Percentiles rank a stretch among this genome's conserved stretches.
Conservation (phyloP, 1,140 invertebrate species). For the Aphaenogaster floridana region DNA sequence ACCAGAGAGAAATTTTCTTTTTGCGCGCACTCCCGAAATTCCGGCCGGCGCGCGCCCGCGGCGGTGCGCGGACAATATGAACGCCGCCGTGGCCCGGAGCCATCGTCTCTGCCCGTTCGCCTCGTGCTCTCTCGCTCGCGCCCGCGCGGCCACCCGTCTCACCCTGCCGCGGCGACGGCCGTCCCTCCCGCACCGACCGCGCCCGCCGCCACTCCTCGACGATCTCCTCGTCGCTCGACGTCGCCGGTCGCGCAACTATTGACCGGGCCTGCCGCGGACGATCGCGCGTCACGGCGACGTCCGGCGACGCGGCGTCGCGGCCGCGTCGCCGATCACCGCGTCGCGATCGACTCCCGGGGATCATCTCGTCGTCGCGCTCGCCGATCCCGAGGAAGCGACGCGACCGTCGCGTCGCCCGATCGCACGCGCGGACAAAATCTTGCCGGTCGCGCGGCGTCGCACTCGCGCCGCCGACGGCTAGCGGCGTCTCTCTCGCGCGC, state of each 20-base stretch:
- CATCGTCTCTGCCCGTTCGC: conserved; percentile 84
- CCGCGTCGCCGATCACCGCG: background rate
- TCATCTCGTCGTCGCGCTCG: background rate
- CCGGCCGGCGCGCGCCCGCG: conserved; percentile 31
- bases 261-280: conserved; percentile 29
- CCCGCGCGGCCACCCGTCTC: conserved; percentile 43
- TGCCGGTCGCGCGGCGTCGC: conserved; percentile 30
- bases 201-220: conserved; percentile 57
- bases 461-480: conserved; percentile 21
- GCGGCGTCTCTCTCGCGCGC: conserved; percentile 51
- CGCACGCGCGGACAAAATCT: conserved; percentile 53
- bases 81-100: conserved; percentile 78
- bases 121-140: conserved; percentile 72
- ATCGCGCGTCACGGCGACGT: background rate
- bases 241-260: conserved; percentile 62
- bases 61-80: conserved; percentile 77
- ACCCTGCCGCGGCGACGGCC: conserved; percentile 64
- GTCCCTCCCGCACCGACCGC: conserved; percentile 70
- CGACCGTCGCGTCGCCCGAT: background rate
- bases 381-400: background rate
- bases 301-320: background rate
- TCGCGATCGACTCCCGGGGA: too few relatives aligned
- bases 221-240: conserved; percentile 54
- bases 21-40: conserved; percentile 70
- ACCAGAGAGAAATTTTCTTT: conserved; percentile 82